Conservation (phyloP, 2,888 invertebrate species). For the Eupithecia pulchellata region DNA sequence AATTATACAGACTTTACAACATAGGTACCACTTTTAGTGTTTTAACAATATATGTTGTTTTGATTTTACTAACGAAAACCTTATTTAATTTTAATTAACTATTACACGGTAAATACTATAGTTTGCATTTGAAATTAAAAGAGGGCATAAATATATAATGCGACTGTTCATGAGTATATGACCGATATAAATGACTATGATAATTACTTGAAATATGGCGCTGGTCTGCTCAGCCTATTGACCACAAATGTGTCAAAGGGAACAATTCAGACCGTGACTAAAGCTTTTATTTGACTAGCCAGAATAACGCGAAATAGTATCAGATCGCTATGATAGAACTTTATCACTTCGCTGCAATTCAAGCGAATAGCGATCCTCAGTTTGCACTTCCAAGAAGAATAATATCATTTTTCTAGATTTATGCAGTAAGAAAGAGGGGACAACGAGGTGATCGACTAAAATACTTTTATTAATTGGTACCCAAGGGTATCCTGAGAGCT, state of each 20-base stretch:
- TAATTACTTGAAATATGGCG: not conserved
- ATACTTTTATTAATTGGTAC: conserved; percentile 75
- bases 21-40: not conserved
- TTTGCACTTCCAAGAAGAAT: conserved; percentile 20
- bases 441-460: conserved; percentile 61
- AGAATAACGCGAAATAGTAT: not conserved
- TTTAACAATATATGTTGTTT: not conserved
- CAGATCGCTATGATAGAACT: not conserved
- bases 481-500: conserved; percentile 72
- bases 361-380: not conserved
- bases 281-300: not conserved
- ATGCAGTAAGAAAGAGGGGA: conserved; percentile 58
- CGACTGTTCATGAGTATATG: not conserved
- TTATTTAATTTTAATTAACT: not conserved
- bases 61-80: not conserved
- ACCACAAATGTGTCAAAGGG: not conserved
- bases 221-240: not conserved
- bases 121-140: not conserved
- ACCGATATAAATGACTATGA: not conserved
- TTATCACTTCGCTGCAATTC: not conserved
- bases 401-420: conserved; percentile 36
- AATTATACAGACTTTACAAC: conserved; percentile 13
- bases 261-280: not conserved
- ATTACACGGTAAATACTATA: no score
- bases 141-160: no score